Evolutionary conservation across 2,113 vertebrate genomes (phyloP).

Genomic region (Cinclus cinclus): DNA sequence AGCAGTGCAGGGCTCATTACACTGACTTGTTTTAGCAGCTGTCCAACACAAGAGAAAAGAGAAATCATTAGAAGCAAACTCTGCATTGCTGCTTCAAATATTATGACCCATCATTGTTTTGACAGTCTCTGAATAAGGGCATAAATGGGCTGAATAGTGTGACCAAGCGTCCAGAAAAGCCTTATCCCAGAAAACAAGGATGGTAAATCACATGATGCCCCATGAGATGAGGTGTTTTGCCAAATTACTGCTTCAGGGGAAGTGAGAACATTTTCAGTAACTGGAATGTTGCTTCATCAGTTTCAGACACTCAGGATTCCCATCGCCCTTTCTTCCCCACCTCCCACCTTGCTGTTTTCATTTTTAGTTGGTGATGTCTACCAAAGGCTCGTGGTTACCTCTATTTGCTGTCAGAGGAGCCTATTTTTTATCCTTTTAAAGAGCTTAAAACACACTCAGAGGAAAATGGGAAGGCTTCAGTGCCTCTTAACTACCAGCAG

Average conservation of each 20-base stretch:
- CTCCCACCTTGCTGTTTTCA: neutral
- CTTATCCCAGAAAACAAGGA: neutral
- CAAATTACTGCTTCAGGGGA: conserved; percentile 3
- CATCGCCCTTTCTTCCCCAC: neutral
- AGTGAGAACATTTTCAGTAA: neutral
- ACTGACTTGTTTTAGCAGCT: neutral
- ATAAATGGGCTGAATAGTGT: neutral
- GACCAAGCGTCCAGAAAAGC: neutral
- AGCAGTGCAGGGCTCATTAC: neutral
- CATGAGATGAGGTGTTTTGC: neutral
- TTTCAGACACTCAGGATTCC: neutral
- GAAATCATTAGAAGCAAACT: neutral
- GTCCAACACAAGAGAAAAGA: neutral
- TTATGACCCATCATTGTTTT: neutral
- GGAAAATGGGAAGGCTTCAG: neutral
- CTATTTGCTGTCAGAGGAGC: neutral
- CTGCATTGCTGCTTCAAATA: neutral
- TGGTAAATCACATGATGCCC: neutral
- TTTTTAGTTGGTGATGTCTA: neutral
- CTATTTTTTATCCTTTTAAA: neutral
- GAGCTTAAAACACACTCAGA: neutral
- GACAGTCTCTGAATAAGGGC: neutral
- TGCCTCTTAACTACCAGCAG: neutral
- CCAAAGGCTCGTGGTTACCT: neutral
- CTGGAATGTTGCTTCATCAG: neutral